Base-by-base conservation (phyloP, 2,797 vertebrate species). In the Tokudaia muenninki region DNA sequence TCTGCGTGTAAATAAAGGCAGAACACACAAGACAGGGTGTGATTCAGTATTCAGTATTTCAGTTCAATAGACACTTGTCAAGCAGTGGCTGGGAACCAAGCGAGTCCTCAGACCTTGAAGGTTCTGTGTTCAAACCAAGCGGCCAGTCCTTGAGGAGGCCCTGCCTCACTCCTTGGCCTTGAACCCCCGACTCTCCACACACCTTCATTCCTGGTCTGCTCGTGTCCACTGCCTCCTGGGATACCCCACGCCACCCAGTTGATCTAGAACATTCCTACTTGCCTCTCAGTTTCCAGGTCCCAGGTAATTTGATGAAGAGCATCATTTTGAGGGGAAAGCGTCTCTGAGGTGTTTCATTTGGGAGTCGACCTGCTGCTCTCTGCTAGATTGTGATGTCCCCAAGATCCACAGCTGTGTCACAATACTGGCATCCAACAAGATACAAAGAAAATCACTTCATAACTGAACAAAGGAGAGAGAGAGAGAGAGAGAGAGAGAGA, bases 221-320 rank as follows among this genome's bases (percentile, higher is more conserved):
- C 80, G 6, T 6, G 34, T 41, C 81, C 63, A 89, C 61, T 14
- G 55, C 41, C 52, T 84, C 37, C 82, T 61, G 3, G 26, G 52
- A 82, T 17, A 26, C 1, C 41, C 50, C 0, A 2, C 1, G n/a
- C n/a, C 34, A 55, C 57, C 65, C 78, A 44, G 37, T 44, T 77
- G 70, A 67, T 74, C 84, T 90, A n/a, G 57, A 29, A 81, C 93
- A 94, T 19, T 57, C 59, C 81, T 92, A 61, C 7, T 63, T 37
- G 70, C 16, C 37, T 37, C n/a, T 92, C 72, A n/a, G 17, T 26
- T 31, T 26, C 84, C 88, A 52, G 37, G 77, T 70, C 65, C 4
- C 70, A 57, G 63, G 87, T 63, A 74, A 82, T 95, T n/a, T 87
- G 47, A 70, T 24, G n/a, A 31, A 50, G 21, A 19, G 9, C 67